A percentile compares a stretch with the other conserved stretches of the same genome.
These are phyloP conservation scores for Danaus plexippus DNA, from an alignment of 1,140 invertebrate genomes.

Conservation along the genomic window DNA sequence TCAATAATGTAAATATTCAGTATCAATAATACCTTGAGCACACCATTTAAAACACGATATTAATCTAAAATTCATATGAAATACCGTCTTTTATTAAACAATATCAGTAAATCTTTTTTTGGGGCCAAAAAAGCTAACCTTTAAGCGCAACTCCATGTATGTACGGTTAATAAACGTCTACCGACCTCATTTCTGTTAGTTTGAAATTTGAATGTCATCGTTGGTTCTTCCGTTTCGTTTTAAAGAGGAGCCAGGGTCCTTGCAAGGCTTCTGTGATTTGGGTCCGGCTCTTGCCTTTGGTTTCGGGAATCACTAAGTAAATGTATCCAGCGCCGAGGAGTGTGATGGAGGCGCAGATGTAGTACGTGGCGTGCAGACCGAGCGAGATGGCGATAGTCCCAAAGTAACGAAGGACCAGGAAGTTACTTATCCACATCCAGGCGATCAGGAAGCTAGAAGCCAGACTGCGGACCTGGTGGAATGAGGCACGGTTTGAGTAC, in stretches of 20 bases:
- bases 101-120: too few relatives aligned
- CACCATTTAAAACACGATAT: too few relatives aligned
- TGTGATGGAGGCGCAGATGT: constrained; percentile 49
- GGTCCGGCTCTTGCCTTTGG: constrained; percentile 48
- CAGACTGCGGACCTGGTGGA: constrained; percentile 47
- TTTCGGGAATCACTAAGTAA: constrained; percentile 48
- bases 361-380: constrained; percentile 57
- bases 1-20: too few relatives aligned
- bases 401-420: constrained; percentile 55
- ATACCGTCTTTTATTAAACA: too few relatives aligned
- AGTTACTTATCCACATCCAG: constrained; percentile 64
- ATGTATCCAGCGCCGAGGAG: constrained; percentile 45
- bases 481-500: constrained; percentile 2
- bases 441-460: constrained; percentile 60
- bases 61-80: too few relatives aligned
- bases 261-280: constrained; percentile 46
- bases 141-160: too few relatives aligned
- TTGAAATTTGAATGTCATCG: constrained; percentile 40
- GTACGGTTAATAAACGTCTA: too few relatives aligned
- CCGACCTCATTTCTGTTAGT: too few relatives aligned
- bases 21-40: too few relatives aligned
- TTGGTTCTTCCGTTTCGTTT: constrained; percentile 31
- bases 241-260: constrained; percentile 38
- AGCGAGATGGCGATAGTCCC: constrained; percentile 45
- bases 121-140: too few relatives aligned